Conservation (phyloP, 2,113 vertebrate genomes). For the Accipiter cooperii region DNA sequence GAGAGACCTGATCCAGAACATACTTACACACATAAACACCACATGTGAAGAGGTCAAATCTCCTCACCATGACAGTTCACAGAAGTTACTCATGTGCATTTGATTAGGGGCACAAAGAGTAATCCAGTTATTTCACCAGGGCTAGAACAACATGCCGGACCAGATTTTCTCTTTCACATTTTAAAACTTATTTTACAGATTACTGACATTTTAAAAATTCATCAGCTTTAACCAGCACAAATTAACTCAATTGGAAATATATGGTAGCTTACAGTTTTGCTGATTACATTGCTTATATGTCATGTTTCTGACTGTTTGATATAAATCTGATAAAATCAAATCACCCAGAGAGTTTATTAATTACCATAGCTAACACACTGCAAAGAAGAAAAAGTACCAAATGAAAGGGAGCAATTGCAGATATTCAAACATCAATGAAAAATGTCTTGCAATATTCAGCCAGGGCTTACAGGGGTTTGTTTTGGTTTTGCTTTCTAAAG, state of each 20-base stretch:
- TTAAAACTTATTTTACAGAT: not conserved
- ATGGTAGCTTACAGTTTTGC: not conserved
- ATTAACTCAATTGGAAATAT: not conserved
- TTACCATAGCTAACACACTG: not conserved
- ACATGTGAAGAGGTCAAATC: not conserved
- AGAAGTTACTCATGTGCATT: not conserved
- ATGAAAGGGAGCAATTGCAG: not conserved
- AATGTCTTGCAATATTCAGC: not conserved
- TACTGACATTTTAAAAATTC: not conserved
- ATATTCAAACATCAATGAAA: not conserved
- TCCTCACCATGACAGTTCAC: not conserved
- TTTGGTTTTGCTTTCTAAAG: not conserved
- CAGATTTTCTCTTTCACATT: not conserved
- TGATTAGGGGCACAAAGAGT: not conserved
- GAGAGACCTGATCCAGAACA: not conserved
- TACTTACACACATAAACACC: not conserved
- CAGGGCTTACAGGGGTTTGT: not conserved
- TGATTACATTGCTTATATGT: not conserved
- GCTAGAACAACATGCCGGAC: not conserved
- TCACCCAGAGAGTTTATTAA: not conserved
- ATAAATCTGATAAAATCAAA: not conserved
- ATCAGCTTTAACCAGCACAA: not conserved
- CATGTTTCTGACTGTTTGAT: not conserved
- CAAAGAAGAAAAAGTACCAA: not conserved
- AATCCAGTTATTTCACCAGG: not conserved